Evolutionary conservation across 2,797 vertebrate genomes (phyloP), one percentile per base, ranked within the genome.

Genomic region (Neosilurus mollespiculum): DNA sequence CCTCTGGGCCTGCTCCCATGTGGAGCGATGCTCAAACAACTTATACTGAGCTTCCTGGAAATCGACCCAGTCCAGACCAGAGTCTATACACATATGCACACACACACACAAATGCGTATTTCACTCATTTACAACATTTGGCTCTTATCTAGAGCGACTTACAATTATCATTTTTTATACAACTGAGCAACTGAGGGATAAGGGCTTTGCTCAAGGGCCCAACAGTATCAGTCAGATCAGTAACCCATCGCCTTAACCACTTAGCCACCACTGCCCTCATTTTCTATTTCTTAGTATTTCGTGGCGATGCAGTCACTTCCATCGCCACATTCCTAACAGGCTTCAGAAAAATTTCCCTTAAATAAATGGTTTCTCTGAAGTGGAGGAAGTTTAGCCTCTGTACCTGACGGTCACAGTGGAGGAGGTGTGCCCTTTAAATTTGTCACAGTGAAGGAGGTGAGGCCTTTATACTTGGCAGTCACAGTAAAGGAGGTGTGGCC

Each of bases 31-130:
- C 91, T 98, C 96, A 0, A 96, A 99, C 90, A 99, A 97, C 89
- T 95, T 98, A 91, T 98, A 99, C 82, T 98, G 95, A 0, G 96
- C 96, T 79, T 97, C 96, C 92, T 96, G 94, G 90, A 96, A 98
- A 64, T 89, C 91, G 66, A 98, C 90, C 98, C 98, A 99, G 85
- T 97, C 95, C 22, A 94, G 92, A 80, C 91, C 93, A 93, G 93
- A 70, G 70, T 87, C 94, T 95, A 89, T 82, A 65, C 65, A 81
- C 34, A 70, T 18, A 83, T 20, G 66, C 20, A 67, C 54, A 61
- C 10, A 78, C n/a, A 79, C 6, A 71, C 34, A 51, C 0, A 54
- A n/a, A n/a, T n/a, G n/a, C n/a, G n/a, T n/a, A n/a, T n/a, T n/a
- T n/a, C n/a, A n/a, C n/a, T n/a, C n/a, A n/a, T n/a, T n/a, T n/a